Percentiles rank a stretch among this genome's conserved stretches.
Evolutionary conservation across 2,888 invertebrate species (phyloP).

Genomic region (Netelia inedita): DNA sequence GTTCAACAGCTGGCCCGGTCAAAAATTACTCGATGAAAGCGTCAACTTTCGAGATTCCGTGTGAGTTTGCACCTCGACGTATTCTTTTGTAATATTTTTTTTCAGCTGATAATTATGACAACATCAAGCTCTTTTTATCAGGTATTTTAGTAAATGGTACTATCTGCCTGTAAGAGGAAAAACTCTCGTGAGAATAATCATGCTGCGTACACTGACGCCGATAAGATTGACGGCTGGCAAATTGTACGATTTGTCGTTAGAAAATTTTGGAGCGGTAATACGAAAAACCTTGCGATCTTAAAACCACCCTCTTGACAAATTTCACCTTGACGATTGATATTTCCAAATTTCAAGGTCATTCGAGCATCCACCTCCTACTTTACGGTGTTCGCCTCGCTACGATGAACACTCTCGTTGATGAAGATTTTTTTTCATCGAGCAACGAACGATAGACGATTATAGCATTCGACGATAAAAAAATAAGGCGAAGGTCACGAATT

Average conservation of each 20-base stretch:
- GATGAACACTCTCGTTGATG: conserved; percentile 2
- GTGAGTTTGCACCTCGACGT: conserved; percentile 19
- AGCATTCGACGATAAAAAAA: too few species aligned
- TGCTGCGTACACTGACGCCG: conserved; percentile 45
- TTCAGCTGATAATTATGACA: neutral
- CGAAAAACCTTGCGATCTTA: neutral
- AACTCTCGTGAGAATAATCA: conserved; percentile 42
- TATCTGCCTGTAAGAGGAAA: conserved; percentile 8
- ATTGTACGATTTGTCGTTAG: conserved; percentile 41
- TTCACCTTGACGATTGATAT: too few species aligned
- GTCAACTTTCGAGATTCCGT: conserved; percentile 14
- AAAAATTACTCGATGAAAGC: conserved; percentile 38
- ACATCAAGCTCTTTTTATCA: neutral
- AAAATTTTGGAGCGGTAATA: conserved; percentile 38
- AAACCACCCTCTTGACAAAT: neutral
- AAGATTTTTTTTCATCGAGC: too few species aligned
- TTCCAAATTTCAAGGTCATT: conserved; percentile 17
- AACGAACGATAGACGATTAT: too few species aligned
- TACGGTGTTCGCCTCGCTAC: conserved; percentile 38
- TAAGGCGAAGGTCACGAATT: too few species aligned
- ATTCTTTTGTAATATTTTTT: neutral
- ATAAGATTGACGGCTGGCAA: conserved; percentile 42
- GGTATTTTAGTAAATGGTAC: conserved; percentile 41
- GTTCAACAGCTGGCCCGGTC: conserved; percentile 47
- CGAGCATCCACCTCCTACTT: conserved; percentile 38